Evolutionary conservation across 2,113 vertebrate genomes (phyloP).

Genomic region (Capreolus pygargus): DNA sequence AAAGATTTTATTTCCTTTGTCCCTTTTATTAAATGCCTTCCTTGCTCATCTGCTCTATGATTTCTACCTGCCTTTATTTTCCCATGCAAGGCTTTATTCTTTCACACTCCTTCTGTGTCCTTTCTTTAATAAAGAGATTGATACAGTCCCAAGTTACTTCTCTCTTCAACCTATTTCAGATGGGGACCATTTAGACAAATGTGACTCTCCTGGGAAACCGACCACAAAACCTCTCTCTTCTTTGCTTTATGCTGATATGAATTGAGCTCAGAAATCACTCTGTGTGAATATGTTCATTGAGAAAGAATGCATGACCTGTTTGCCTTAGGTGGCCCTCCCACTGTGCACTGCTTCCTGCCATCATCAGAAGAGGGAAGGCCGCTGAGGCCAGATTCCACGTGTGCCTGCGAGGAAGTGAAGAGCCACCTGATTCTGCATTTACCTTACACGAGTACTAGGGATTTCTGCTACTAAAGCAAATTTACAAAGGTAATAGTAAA

Average conservation of each 20-base stretch:
- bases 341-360: neutral
- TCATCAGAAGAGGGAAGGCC: neutral
- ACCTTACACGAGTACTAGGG: neutral
- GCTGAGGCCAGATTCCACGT: neutral
- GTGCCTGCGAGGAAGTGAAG: neutral
- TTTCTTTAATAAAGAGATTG: conserved; percentile 8
- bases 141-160: neutral
- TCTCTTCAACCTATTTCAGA: neutral
- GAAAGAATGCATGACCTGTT: conserved; percentile 54
- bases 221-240: neutral
- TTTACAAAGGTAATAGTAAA: neutral
- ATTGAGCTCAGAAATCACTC: neutral
- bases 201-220: conserved; percentile 26
- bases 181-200: conserved; percentile 24
- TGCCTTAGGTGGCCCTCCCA: conserved; percentile 19
- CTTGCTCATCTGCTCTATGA: neutral
- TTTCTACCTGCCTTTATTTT: neutral
- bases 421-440: neutral
- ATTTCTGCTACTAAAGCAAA: neutral
- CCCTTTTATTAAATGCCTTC: conserved; percentile 1
- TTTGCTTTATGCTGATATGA: neutral
- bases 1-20: neutral
- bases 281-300: neutral
- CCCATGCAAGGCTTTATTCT: neutral
- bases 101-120: neutral